Conservation (phyloP, 2,113 vertebrate genomes). For the Tetraodon nigroviridis region DNA sequence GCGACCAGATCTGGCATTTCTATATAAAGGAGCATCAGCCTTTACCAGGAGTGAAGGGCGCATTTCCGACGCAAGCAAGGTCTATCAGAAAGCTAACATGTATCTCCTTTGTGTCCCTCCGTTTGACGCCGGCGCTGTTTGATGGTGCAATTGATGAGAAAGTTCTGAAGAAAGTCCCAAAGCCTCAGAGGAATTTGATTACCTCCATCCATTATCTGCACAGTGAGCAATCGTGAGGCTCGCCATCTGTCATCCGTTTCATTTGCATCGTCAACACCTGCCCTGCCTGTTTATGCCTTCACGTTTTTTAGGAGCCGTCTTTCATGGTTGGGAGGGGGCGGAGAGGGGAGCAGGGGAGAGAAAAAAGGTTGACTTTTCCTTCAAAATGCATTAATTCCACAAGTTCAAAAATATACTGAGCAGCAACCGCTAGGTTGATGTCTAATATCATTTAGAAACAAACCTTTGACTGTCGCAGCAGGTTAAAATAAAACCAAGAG, state of each 20-base stretch:
- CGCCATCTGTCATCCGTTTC: slow-evolving; percentile 99
- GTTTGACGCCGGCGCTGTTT: slow-evolving; percentile 58
- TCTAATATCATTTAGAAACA: slow-evolving; percentile 49
- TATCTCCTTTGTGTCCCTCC: slow-evolving; percentile 45
- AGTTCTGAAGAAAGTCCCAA: slow-evolving; percentile 98
- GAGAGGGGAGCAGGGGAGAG: no score
- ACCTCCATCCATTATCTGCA: slow-evolving; percentile 99
- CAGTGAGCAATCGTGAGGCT: slow-evolving; percentile 92
- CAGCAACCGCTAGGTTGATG: slow-evolving; percentile 52
- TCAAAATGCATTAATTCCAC: slow-evolving; percentile 93
- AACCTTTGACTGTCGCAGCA: slow-evolving; percentile 28
- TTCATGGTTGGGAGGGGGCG: slow-evolving; percentile 81
- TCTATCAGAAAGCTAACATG: slow-evolving; percentile 36
- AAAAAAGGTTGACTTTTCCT: slow-evolving; percentile 87
- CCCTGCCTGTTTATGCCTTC: slow-evolving; percentile 94
- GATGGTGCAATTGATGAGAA: slow-evolving; percentile 81
- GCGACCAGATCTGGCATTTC: slow-evolving; percentile 21
- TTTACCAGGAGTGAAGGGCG: slow-evolving; percentile 6
- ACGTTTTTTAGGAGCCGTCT: slow-evolving; percentile 84
- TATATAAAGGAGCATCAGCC: slow-evolving; percentile 4
- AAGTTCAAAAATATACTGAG: slow-evolving; percentile 75
- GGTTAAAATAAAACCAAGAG: slow-evolving; percentile 17
- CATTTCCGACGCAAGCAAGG: neutral
- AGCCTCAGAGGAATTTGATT: slow-evolving; percentile 98
- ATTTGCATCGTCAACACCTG: slow-evolving; percentile 99